Percentiles rank a stretch among this genome's conserved stretches.
Evolutionary conservation across 2,113 vertebrate species (phyloP).

Genomic region (Heterochromis multidens): DNA sequence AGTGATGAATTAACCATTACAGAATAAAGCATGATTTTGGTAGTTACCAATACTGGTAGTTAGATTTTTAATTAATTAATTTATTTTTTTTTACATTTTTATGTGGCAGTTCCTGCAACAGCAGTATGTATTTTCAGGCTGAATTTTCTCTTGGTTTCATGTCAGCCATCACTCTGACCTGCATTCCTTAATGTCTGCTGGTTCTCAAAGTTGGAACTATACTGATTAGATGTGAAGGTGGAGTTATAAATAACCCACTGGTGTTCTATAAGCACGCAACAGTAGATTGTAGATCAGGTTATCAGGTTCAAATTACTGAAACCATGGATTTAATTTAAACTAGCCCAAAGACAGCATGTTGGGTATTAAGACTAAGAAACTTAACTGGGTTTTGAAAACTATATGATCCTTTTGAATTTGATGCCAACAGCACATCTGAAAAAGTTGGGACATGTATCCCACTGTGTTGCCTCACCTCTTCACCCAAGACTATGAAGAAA

Average conservation of each 20-base stretch:
- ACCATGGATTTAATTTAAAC: neutral
- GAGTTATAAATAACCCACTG: neutral
- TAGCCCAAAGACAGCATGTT: neutral
- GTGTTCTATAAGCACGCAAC: neutral
- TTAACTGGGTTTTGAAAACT: too few relatives aligned
- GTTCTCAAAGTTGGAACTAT: neutral
- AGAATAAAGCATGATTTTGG: neutral
- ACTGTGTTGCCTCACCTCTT: too few relatives aligned
- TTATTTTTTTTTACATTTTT: neutral
- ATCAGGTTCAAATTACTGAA: neutral
- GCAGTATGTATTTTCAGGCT: neutral
- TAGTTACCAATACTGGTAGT: neutral
- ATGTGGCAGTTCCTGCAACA: neutral
- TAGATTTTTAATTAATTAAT: accelerated
- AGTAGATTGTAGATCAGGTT: too few relatives aligned
- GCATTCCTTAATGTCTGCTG: neutral
- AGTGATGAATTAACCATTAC: neutral
- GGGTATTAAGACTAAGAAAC: too few relatives aligned
- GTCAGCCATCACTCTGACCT: neutral
- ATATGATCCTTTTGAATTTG: neutral
- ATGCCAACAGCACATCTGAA: neutral
- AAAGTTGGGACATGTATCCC: neutral
- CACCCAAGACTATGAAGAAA: neutral
- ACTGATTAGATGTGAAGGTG: neutral
- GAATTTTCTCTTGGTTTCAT: neutral